Conservation (phyloP, 2,888 invertebrate species). For the Hetaerina titia region DNA sequence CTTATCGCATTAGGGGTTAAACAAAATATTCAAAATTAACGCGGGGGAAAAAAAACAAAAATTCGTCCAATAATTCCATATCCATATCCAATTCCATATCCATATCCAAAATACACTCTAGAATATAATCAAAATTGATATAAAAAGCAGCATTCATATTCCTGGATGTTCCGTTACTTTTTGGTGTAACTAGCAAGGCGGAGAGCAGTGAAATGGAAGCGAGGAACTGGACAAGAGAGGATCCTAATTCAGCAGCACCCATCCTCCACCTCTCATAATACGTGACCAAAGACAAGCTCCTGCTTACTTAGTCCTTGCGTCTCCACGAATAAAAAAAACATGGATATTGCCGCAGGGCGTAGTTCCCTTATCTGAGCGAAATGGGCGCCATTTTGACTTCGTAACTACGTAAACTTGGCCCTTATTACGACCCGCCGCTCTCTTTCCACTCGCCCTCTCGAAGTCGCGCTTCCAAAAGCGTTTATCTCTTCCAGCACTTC, state of each 20-base stretch:
- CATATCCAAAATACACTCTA: no score
- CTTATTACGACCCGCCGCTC: background rate
- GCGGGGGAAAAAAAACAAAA: no score
- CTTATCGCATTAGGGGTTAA: no score
- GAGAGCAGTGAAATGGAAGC: no score
- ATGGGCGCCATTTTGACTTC: slow-evolving; percentile 10
- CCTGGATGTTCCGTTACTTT: no score
- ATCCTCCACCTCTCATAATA: background rate
- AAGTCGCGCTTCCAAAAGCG: background rate
- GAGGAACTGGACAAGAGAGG: background rate
- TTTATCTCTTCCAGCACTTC: slow-evolving; percentile 5
- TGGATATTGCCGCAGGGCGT: background rate
- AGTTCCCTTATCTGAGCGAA: slow-evolving; percentile 21
- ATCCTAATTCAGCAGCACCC: background rate
- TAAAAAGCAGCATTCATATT: no score
- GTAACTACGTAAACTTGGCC: slow-evolving; percentile 29
- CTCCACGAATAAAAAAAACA: background rate
- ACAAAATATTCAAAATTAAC: no score
- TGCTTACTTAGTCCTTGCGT: background rate
- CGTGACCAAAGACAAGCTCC: slow-evolving; percentile 6
- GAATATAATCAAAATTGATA: no score
- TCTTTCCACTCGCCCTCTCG: background rate
- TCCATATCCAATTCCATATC: no score
- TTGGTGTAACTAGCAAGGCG: no score
- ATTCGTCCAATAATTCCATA: no score